Conservation (phyloP, 2,113 vertebrate genomes). For the Dissostichus mawsoni region DNA sequence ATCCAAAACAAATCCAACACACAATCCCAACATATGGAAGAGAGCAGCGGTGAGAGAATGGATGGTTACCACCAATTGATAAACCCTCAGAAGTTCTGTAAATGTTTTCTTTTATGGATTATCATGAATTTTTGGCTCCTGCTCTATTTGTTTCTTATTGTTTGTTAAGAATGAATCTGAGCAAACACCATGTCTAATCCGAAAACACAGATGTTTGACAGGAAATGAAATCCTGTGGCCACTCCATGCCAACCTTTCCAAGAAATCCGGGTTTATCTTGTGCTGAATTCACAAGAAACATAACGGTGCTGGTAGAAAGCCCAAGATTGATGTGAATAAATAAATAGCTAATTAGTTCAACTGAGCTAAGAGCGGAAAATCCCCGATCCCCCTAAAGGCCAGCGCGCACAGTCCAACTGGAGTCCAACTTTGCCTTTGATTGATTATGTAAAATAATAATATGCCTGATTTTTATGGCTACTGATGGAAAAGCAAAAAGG, state of each 20-base stretch:
- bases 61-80: conserved; percentile 8
- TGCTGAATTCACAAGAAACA: conserved; percentile 51
- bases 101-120: conserved; percentile 44
- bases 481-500: conserved; percentile 26
- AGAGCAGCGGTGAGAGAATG: conserved; percentile 25
- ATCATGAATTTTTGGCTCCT: conserved; percentile 40
- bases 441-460: conserved; percentile 56
- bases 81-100: conserved; percentile 43
- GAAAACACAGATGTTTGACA: conserved; percentile 59
- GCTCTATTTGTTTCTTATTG: conserved; percentile 46
- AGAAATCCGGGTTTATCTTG: conserved; percentile 59
- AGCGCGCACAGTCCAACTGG: neutral
- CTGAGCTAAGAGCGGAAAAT: conserved; percentile 49
- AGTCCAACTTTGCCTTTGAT: conserved; percentile 38
- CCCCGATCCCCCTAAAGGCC: conserved; percentile 26
- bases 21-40: conserved; percentile 30
- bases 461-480: conserved; percentile 13
- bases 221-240: conserved; percentile 58
- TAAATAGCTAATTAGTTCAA: conserved; percentile 63
- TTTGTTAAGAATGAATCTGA: conserved; percentile 44
- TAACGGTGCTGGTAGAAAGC: conserved; percentile 33
- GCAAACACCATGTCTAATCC: conserved; percentile 50
- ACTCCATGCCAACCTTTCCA: conserved; percentile 51
- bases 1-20: conserved; percentile 70
- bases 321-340: conserved; percentile 53